Base-by-base conservation (phyloP, 2,888 invertebrate species). In the Stenichneumon culpator region DNA sequence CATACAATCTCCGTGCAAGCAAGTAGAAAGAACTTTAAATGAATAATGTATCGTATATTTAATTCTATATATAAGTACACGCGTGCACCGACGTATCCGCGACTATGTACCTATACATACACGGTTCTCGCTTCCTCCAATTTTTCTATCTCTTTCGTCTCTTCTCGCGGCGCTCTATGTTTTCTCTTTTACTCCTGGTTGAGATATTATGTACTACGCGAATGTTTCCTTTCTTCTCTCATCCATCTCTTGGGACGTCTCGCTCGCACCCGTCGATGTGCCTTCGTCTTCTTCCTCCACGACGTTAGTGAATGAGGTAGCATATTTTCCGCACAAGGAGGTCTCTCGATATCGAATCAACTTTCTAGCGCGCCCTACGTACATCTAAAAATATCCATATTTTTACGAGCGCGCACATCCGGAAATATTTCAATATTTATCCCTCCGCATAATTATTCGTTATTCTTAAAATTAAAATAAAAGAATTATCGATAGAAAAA, bases 31-130 rank as follows among this genome's bases (percentile, higher is more conserved):
- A 94, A 92, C 92, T 93, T 92, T 91, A 93, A 93, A 94, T 94
- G 94, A 94, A 94, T 94, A 94, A 94, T 94, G 94, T 94, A 94
- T 93, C 93, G 94, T 94, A 94, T 94, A 94, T 93, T 93, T 94
- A 94, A 94, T 94, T 92, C 90, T 90, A 93, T 91, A 92, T 87
- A 82, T 80, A 85, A 70, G 80, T 82, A 84, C 77, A 84, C 77
- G 87, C 87, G 88, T 73, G 57, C 86, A 88, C 67, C 60, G 82
- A 69, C 75, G 60, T 85, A 77, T 78, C 63, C 79, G 54, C 19
- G 25, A 54, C 63, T 57, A 57, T 50, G 52, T 65, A 22, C 69
- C 16, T 22, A 44, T 28, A 65, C 47, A 57, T 65, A 65, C 32
- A 68, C 39, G 50, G 67, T 7, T 60, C 57, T 54, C 54, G 54